Evolutionary conservation across 2,888 invertebrate species (phyloP), one percentile per base, ranked within the genome.

Genomic region (Phrixothrix hirtus): DNA sequence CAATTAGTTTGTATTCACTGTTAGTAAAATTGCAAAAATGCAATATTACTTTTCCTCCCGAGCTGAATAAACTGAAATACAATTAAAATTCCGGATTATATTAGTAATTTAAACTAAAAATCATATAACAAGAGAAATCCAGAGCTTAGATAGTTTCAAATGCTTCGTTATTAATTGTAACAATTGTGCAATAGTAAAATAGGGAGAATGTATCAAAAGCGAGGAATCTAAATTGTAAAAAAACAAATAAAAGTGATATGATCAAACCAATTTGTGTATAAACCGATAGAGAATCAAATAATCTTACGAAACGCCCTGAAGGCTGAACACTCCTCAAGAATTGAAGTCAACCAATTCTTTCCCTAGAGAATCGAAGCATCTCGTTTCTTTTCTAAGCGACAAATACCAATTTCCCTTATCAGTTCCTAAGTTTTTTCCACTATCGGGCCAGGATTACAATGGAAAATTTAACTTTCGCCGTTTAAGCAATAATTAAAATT

Each of bases 321-420:
- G 53, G 38, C 49, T 50, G 45, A 53, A 55, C 52, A 43, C 47
- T 58, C 49, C 53, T 51, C 59, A 58, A 56, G 58, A 59, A 61
- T 55, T 58, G 59, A 59, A 60, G 68, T 64, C 62, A 66, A 64
- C 68, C 69, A 66, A 70, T 71, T 69, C 60, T 58, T 66, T 70
- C 71, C 66, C 69, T 56, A 60, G 70, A 68, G 71, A 68, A 71
- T 70, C 71, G 70, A 69, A 69, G 63, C 62, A 61, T 61, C 59
- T 62, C 63, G 65, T 65, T 62, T 59, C 64, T 66, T 64, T 59
- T 59, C 60, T 59, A 61, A 59, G 64, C 66, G 68, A 68, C 69
- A 69, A 69, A 64, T 69, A 70, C 71, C 73, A 72, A 73, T 73
- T 71, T 70, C 63, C 65, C 71, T 73, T 73, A 71, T 72, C 71